Evolutionary conservation across 2,113 vertebrate genomes (phyloP).

Genomic region (Felis chaus): DNA sequence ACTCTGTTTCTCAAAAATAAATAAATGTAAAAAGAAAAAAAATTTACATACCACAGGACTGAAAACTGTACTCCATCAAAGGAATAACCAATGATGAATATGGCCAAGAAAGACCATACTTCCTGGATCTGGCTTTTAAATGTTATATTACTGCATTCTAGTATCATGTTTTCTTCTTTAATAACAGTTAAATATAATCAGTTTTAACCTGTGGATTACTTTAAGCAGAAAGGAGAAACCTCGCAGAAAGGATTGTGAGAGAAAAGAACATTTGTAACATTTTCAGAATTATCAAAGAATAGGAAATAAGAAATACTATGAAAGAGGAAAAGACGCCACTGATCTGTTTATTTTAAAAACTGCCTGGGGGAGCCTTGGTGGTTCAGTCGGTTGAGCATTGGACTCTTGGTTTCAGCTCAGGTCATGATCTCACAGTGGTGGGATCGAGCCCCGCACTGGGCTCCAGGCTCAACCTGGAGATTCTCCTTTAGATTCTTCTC

Average conservation of each 20-base stretch:
- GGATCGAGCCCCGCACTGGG: no score
- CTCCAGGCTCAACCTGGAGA: no score
- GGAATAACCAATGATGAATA: background rate
- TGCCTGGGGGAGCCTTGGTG: background rate
- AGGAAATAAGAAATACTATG: background rate
- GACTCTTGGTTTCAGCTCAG: no score
- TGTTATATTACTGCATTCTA: background rate
- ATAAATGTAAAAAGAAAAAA: no score
- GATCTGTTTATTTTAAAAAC: background rate
- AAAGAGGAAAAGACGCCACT: background rate
- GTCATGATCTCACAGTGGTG: no score
- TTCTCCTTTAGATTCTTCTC: no score
- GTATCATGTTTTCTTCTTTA: background rate
- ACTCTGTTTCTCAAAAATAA: no score
- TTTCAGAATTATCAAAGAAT: background rate
- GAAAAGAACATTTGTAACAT: background rate
- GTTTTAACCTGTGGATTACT: background rate
- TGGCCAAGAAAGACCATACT: background rate
- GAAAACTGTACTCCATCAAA: background rate
- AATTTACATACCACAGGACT: background rate
- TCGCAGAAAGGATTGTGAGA: background rate
- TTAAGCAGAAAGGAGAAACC: background rate
- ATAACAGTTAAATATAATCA: background rate
- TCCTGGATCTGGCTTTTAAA: background rate
- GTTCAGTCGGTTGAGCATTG: no score